Evolutionary conservation across 2,797 vertebrate genomes (phyloP).

Genomic region (Phrynocephalus guinanensis): DNA sequence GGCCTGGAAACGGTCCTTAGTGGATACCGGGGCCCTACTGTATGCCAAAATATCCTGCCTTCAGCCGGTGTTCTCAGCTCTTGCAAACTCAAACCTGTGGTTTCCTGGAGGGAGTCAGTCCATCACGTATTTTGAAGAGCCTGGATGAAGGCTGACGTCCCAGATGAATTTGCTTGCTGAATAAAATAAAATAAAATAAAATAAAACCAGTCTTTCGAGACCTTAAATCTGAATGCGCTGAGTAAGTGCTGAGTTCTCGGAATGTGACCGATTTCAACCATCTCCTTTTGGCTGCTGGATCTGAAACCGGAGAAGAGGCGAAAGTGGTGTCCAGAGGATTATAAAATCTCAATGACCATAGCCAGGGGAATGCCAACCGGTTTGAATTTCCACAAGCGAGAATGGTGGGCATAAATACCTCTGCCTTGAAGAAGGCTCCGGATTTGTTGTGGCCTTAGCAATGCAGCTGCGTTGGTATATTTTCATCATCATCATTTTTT

Average conservation of each 20-base stretch:
- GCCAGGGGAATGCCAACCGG: not conserved
- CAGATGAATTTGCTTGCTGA: too few relatives aligned
- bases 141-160: not conserved
- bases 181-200: too few relatives aligned
- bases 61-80: too few relatives aligned
- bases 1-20: too few relatives aligned
- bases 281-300: not conserved
- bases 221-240: rapidly evolving
- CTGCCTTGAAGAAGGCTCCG: not conserved
- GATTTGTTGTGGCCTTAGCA: not conserved
- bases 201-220: not conserved
- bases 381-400: not conserved
- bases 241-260: not conserved
- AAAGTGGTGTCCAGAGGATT: not conserved
- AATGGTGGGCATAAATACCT: not conserved
- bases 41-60: too few relatives aligned
- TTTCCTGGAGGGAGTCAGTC: too few relatives aligned
- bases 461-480: not conserved
- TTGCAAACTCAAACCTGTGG: too few relatives aligned
- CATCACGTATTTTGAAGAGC: too few relatives aligned
- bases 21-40: too few relatives aligned
- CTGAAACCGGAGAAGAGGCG: not conserved
- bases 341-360: rapidly evolving
- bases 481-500: not conserved
- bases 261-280: not conserved